A percentile compares a stretch with the other conserved stretches of the same genome.
phyloP scores from a whole-genome alignment of 2,888 invertebrate genomes.

The Clistopyga incitator region DNA sequence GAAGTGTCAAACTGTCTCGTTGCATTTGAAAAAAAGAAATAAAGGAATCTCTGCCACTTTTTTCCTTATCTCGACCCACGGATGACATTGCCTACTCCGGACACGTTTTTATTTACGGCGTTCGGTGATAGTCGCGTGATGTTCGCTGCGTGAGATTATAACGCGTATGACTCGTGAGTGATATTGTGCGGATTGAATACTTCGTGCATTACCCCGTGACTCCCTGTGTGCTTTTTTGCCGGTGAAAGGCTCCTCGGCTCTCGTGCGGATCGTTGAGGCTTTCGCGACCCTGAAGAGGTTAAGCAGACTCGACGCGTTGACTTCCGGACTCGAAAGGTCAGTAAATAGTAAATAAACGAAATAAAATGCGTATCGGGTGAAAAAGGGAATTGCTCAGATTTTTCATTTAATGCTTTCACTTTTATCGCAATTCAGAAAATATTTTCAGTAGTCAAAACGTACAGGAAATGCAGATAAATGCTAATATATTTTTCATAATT shows the following conservation, averaged over 20 bases:
- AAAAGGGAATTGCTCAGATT: too few relatives aligned
- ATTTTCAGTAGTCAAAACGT: too few relatives aligned
- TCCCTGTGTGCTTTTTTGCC: constrained; percentile 21
- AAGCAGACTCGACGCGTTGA: constrained; percentile 10
- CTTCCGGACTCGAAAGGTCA: neutral
- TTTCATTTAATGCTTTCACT: too few relatives aligned
- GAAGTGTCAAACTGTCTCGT: neutral
- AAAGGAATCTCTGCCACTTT: neutral
- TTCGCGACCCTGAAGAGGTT: neutral
- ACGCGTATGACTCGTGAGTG: constrained; percentile 3
- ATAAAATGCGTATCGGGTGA: too few relatives aligned
- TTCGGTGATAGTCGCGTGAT: neutral
- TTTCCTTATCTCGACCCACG: neutral
- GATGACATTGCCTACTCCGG: neutral
- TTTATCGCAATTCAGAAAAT: too few relatives aligned
- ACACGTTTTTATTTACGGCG: neutral
- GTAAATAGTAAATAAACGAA: neutral
- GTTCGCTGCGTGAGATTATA: neutral
- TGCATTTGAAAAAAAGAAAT: neutral
- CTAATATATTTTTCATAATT: too few relatives aligned
- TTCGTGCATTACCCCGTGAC: constrained; percentile 16
- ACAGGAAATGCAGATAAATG: too few relatives aligned
- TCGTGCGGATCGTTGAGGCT: neutral
- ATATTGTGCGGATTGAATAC: constrained; percentile 22
- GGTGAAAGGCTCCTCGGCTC: constrained; percentile 7